These are phyloP conservation scores for Epinotia brunnichana DNA, from an alignment of 2,888 invertebrate species.

Conservation along the genomic window DNA sequence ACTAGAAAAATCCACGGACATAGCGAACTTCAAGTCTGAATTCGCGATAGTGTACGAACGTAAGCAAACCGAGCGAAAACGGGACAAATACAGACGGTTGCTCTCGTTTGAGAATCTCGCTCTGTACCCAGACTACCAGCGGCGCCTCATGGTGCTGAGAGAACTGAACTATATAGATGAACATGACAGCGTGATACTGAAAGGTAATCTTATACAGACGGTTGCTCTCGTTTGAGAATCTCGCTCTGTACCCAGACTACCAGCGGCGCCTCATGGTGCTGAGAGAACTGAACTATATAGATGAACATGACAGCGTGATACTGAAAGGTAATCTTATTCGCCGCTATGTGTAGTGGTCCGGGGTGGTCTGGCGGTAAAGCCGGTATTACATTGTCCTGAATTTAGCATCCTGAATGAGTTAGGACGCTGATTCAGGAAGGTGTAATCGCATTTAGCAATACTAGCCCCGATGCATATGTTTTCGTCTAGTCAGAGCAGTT, in stretches of 20 bases:
- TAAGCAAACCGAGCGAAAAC: constrained; percentile 88
- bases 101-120: constrained; percentile 93
- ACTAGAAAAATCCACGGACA: constrained; percentile 86
- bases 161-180: constrained; percentile 87
- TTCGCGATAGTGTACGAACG: constrained; percentile 89
- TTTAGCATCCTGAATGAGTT: too few species aligned
- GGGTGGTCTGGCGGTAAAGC: too few species aligned
- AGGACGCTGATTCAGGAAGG: too few species aligned
- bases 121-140: constrained; percentile 95
- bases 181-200: constrained; percentile 76
- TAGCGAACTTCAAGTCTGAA: constrained; percentile 91
- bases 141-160: constrained; percentile 89
- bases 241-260: constrained; percentile 95
- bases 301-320: constrained; percentile 77
- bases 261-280: constrained; percentile 90
- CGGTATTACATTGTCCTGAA: too few species aligned
- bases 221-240: constrained; percentile 91
- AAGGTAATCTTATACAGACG: constrained; percentile 88
- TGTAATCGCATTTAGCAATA: too few species aligned
- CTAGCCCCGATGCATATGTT: too few species aligned
- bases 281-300: constrained; percentile 87
- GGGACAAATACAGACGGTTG: constrained; percentile 87
- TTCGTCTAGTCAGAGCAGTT: too few species aligned
- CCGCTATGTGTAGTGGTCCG: too few species aligned
- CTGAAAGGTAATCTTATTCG: constrained; percentile 59